phyloP scores from a whole-genome alignment of 2,797 vertebrate genomes.

The Sebastes minor region DNA sequence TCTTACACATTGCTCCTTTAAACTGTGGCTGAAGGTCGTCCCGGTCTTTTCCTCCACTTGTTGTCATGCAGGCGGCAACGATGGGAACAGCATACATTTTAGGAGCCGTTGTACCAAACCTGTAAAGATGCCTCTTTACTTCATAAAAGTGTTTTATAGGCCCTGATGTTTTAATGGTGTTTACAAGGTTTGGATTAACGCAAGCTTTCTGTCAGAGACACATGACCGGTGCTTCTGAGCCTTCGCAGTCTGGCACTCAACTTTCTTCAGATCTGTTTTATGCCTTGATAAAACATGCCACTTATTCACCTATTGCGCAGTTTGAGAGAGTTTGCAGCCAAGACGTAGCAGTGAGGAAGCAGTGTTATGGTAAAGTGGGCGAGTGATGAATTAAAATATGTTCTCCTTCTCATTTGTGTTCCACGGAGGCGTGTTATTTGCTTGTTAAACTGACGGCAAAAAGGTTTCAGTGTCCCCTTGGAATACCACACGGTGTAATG shows the following conservation, averaged over 20 bases:
- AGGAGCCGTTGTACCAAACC: conserved; percentile 58
- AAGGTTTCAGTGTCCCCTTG: conserved; percentile 59
- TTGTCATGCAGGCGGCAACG: conserved; percentile 30
- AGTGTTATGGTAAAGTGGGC: conserved; percentile 48
- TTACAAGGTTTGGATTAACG: conserved; percentile 81
- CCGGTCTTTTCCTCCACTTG: conserved; percentile 7
- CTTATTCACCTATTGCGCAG: conserved; percentile 77
- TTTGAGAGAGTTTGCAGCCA: conserved; percentile 72
- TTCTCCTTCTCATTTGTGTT: conserved; percentile 63
- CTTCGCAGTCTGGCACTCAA: conserved; percentile 58
- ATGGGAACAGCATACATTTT: conserved; percentile 44
- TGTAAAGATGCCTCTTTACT: conserved; percentile 81
- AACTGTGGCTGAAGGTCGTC: background rate
- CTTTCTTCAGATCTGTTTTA: conserved; percentile 69
- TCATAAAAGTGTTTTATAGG: conserved; percentile 84
- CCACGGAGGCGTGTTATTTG: conserved; percentile 62
- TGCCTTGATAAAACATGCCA: conserved; percentile 70
- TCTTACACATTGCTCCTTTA: background rate
- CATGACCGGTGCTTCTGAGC: conserved; percentile 65
- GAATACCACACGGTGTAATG: conserved; percentile 58
- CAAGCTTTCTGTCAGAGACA: conserved; percentile 61
- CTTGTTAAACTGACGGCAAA: conserved; percentile 67
- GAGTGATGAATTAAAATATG: conserved; percentile 66
- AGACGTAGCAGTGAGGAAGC: conserved; percentile 61
- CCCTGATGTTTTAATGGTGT: conserved; percentile 83